Conservation (phyloP, 1,140 invertebrate species). For the Ceratosolen solmsi region DNA sequence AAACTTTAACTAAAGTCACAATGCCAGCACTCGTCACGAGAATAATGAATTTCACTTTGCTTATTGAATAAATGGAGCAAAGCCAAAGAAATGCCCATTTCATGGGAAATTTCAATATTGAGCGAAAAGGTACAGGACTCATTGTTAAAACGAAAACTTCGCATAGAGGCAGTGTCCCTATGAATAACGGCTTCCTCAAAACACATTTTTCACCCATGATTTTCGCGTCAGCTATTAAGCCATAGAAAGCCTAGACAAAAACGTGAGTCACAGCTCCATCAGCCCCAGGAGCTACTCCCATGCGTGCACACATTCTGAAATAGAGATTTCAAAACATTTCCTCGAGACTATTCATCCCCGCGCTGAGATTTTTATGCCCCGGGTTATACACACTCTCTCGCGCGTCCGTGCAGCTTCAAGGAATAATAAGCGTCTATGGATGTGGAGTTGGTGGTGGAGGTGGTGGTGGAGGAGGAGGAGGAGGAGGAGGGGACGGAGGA, state of each 20-base stretch:
- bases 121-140: not conserved
- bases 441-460: not conserved
- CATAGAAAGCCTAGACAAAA: not conserved
- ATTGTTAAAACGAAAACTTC: not conserved
- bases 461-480: not conserved
- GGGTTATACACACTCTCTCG: not conserved
- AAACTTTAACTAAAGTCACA: no score
- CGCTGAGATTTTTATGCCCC: not conserved
- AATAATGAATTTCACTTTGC: not conserved
- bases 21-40: not conserved
- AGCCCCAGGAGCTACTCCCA: not conserved
- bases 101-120: not conserved
- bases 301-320: not conserved
- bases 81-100: not conserved
- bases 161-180: not conserved
- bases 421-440: conserved; percentile 16
- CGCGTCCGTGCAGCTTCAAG: not conserved
- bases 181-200: conserved; percentile 34
- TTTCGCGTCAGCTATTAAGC: not conserved
- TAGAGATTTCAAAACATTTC: conserved; percentile 49
- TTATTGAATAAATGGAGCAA: not conserved
- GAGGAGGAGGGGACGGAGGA: no score
- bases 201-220: conserved; percentile 7
- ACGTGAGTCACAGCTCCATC: not conserved
- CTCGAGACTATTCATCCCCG: conserved; percentile 11